Evolutionary conservation across 2,888 invertebrate species (phyloP).

Genomic region (Flabesymbios commensalis): DNA sequence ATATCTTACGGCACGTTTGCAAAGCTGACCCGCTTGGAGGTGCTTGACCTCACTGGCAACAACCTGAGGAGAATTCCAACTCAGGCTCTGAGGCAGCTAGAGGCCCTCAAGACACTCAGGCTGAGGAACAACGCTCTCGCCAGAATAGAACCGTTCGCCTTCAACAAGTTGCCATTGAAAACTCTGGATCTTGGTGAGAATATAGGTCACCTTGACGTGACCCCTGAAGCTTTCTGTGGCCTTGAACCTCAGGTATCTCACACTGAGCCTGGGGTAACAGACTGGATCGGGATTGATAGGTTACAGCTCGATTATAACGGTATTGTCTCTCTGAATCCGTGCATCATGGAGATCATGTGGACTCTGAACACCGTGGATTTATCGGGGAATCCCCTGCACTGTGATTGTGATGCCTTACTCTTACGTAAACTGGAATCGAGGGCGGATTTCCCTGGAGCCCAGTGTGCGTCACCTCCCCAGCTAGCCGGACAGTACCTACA

Average conservation of each 20-base stretch:
- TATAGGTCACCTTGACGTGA: slow-evolving; percentile 3
- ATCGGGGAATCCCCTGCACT: slow-evolving; percentile 14
- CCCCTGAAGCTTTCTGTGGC: slow-evolving; percentile 16
- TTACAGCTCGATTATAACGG: slow-evolving; percentile 20
- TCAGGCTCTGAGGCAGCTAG: background rate
- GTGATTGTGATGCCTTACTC: slow-evolving; percentile 14
- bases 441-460: slow-evolving; percentile 13
- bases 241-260: slow-evolving; percentile 12
- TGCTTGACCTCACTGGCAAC: background rate
- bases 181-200: slow-evolving; percentile 17
- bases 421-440: slow-evolving; percentile 10
- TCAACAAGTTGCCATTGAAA: slow-evolving; percentile 12
- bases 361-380: slow-evolving; percentile 12
- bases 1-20: background rate
- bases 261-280: slow-evolving; percentile 16
- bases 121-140: slow-evolving; percentile 11
- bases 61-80: background rate
- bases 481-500: slow-evolving; percentile 7
- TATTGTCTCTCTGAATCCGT: slow-evolving; percentile 11
- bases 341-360: slow-evolving; percentile 16
- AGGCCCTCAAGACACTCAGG: background rate
- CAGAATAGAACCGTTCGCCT: slow-evolving; percentile 12
- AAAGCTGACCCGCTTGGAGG: background rate
- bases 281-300: slow-evolving; percentile 19
- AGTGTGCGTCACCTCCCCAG: slow-evolving; percentile 13